Conservation (phyloP, 2,888 invertebrate species). For the Carabus problematicus region DNA sequence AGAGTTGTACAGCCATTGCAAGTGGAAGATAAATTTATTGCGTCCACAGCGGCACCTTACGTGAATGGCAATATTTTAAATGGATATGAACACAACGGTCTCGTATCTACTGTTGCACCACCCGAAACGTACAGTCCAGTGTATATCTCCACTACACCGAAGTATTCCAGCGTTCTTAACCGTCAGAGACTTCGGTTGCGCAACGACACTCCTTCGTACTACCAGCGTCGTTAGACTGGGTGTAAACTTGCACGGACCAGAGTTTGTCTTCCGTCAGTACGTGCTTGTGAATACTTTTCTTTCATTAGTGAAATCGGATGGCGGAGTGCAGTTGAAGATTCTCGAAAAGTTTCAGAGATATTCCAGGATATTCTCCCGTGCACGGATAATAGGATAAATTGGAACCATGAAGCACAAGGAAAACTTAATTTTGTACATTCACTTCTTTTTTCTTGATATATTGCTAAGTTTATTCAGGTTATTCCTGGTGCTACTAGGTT, state of each 20-base stretch:
- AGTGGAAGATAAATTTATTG: conserved; percentile 11
- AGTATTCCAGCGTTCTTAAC: conserved; percentile 16
- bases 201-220: conserved; percentile 11
- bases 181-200: background rate
- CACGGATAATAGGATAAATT: too few species aligned
- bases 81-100: background rate
- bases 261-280: background rate
- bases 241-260: background rate
- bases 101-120: conserved; percentile 9
- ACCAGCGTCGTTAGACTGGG: conserved; percentile 10
- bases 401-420: too few species aligned
- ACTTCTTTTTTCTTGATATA: too few species aligned
- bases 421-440: too few species aligned
- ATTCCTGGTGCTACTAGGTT: too few species aligned
- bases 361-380: too few species aligned
- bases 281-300: conserved; percentile 29
- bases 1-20: too few species aligned
- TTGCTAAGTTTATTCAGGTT: too few species aligned
- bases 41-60: background rate
- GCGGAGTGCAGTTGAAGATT: background rate
- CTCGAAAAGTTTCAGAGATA: too few species aligned
- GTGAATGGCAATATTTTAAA: background rate
- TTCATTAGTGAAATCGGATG: conserved; percentile 18
- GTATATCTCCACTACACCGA: conserved; percentile 45
- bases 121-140: conserved; percentile 42